phyloP scores from a whole-genome alignment of 2,888 invertebrate species.

The Sarcophaga rosellei region DNA sequence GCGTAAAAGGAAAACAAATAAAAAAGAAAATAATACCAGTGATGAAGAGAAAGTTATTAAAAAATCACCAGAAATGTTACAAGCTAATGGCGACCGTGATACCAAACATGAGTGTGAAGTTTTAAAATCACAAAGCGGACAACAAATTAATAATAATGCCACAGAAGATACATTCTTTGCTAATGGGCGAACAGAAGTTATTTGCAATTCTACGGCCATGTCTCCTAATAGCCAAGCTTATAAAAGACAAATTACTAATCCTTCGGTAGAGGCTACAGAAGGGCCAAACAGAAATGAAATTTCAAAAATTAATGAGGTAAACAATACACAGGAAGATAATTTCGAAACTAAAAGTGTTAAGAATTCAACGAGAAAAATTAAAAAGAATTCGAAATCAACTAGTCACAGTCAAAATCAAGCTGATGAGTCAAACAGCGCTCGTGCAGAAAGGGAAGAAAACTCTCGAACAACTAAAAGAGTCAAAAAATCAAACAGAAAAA shows the following conservation, averaged over 20 bases:
- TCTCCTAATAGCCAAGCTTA: constrained; percentile 62
- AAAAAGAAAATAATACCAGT: neutral
- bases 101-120: no score
- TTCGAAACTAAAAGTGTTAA: no score
- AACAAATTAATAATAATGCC: no score
- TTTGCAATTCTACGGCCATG: constrained; percentile 76
- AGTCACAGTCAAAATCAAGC: neutral
- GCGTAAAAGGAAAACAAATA: neutral
- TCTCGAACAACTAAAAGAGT: no score
- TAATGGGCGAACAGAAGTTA: constrained; percentile 65
- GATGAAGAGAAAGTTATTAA: neutral
- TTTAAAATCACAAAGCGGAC: no score
- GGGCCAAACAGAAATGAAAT: neutral
- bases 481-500: no score
- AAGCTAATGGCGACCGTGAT: no score
- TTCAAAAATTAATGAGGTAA: neutral
- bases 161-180: constrained; percentile 70
- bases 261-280: neutral
- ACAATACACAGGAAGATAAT: no score
- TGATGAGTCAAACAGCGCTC: no score
- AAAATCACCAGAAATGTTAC: neutral
- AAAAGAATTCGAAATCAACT: neutral
- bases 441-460: no score
- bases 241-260: constrained; percentile 54
- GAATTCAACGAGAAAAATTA: neutral